Evolutionary conservation across 2,797 vertebrate species (phyloP), one percentile per base, ranked within the genome.

Genomic region (Tragelaphus eurycerus): DNA sequence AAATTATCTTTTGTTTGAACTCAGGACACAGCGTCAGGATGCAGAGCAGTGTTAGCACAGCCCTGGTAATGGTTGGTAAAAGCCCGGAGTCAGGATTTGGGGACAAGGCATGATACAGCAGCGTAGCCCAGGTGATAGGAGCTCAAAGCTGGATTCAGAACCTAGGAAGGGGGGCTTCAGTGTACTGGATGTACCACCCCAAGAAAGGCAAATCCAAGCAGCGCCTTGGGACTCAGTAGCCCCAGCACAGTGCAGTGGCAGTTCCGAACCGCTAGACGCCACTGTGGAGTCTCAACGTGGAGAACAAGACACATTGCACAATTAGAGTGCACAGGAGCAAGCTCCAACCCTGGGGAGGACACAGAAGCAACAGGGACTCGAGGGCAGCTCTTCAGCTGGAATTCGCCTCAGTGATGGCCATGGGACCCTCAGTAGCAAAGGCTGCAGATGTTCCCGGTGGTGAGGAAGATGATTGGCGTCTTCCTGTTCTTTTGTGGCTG

Each of bases 241-340:
- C 16, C 5, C 1, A 17, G 6, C 25, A 25, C 57, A 38, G 7
- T 29, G 23, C 16, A 38, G 31, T 14, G 21, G 34, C 46, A 85
- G 15, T 5, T 79, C 17, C 3, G 1, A 25, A 34, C 50, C 0
- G 0, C 27, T 34, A 25, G 85, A 46, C 10, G 16, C 6, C 6
- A 4, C 4, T 78, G 23, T 64, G 87, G 16, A 3, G 1, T 17
- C 64, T 31, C 29, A 23, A 7, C 6, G 4, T 54, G 34, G 46
- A 86, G 10, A 64, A 21, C 7, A 15, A 7, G 14, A 12, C 55
- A 7, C 7, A 7, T 6, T 38, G 12, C 0, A 7, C 38, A 14
- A 29, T 11, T 46, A 54, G 7, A 31, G 48, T 3, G 14, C 4
- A 2, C 25, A 17, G 31, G 12, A 16, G 21, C 16, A 85, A 13